phyloP scores from a whole-genome alignment of 2,888 invertebrate genomes.

The Dynastes grantii region DNA sequence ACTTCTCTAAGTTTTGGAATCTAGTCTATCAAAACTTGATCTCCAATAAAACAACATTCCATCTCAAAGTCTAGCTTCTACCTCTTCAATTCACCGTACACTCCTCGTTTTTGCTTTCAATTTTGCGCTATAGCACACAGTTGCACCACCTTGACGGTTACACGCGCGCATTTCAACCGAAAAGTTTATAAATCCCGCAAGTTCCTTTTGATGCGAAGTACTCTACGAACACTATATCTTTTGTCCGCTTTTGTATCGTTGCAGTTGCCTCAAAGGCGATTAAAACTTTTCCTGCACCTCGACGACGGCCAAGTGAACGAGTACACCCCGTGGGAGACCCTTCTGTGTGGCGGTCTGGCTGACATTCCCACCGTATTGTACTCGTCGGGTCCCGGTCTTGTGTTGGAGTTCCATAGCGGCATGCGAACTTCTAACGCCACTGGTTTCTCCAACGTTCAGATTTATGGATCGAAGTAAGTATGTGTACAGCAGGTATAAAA shows the following conservation, averaged over 20 bases:
- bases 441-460: constrained; percentile 83
- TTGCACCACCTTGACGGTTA: no score
- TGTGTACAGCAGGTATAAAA: not conserved
- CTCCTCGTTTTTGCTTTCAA: no score
- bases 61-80: no score
- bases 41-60: no score
- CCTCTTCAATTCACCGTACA: no score
- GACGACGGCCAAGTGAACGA: constrained; percentile 82
- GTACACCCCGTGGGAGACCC: constrained; percentile 82
- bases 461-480: constrained; percentile 86
- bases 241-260: constrained; percentile 67
- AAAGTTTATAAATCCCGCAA: constrained; percentile 4
- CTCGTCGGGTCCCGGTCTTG: constrained; percentile 82
- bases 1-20: no score
- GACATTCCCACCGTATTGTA: constrained; percentile 83
- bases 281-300: constrained; percentile 86
- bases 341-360: constrained; percentile 80
- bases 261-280: constrained; percentile 83
- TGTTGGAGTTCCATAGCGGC: constrained; percentile 82
- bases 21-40: no score
- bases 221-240: not conserved
- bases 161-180: no score
- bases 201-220: not conserved
- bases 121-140: no score
- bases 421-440: constrained; percentile 74